Conservation (phyloP, 2,888 invertebrate genomes). For the Eristalinus sepulchralis region DNA sequence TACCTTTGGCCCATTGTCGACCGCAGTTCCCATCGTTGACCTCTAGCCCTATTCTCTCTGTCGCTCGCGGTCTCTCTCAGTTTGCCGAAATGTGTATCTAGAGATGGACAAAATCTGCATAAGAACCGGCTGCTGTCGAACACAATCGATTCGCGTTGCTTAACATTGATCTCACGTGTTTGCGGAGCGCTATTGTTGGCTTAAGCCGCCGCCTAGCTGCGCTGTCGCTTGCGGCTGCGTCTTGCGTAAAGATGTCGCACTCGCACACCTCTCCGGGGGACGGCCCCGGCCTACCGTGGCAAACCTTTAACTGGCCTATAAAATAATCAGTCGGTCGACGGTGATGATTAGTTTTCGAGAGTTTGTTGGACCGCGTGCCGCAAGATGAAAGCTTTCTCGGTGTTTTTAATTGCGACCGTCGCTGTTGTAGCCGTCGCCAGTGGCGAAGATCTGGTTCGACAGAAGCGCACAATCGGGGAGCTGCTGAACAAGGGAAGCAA, state of each 20-base stretch:
- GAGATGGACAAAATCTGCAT: conserved; percentile 46
- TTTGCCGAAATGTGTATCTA: conserved; percentile 1
- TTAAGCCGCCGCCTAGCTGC: conserved; percentile 29
- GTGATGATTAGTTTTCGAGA: conserved; percentile 75
- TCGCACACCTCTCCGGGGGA: background rate
- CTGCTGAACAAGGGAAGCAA: conserved; percentile 33
- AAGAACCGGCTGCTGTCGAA: conserved; percentile 22
- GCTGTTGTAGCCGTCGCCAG: conserved; percentile 15
- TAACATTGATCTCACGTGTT: conserved; percentile 29
- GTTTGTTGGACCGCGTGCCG: conserved; percentile 58
- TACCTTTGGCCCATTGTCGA: conserved; percentile 3
- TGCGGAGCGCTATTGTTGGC: conserved; percentile 29
- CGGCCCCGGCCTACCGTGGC: background rate
- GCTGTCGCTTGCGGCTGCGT: background rate
- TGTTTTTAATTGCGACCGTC: conserved; percentile 37
- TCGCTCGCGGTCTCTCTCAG: background rate
- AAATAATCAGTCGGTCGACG: conserved; percentile 72
- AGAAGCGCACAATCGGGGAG: conserved; percentile 34
- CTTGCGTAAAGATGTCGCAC: conserved; percentile 37
- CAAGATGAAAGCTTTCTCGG: conserved; percentile 52
- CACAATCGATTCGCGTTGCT: conserved; percentile 13
- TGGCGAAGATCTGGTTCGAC: conserved; percentile 35
- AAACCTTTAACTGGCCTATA: conserved; percentile 71
- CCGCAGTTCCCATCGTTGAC: background rate
- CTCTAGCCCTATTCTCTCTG: background rate